These are phyloP conservation scores for Sebastes hubbsi DNA, from an alignment of 2,797 vertebrate genomes.

Conservation along the genomic window DNA sequence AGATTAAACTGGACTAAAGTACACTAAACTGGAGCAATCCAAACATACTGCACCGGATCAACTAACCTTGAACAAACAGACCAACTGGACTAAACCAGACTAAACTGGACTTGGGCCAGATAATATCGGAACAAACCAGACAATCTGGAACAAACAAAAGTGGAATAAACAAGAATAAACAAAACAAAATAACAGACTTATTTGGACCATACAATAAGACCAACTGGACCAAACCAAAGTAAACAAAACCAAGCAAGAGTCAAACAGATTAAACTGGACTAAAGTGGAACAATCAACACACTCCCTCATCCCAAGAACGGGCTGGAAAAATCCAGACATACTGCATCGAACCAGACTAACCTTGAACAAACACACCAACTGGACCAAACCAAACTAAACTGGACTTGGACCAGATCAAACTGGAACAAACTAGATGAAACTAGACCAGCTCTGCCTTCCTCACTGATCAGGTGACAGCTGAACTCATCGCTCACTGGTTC, in stretches of 20 bases:
- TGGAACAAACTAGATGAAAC: background rate
- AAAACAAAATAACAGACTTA: constrained; percentile 24
- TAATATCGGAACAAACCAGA: background rate
- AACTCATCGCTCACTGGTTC: background rate
- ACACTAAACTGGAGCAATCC: no score
- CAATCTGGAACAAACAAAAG: background rate
- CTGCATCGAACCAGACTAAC: background rate
- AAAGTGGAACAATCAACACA: background rate
- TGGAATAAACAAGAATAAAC: background rate
- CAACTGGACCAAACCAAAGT: background rate
- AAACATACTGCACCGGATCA: no score
- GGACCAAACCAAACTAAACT: background rate
- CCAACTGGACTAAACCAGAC: background rate
- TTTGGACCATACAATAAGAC: background rate
- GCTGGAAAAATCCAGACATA: no score
- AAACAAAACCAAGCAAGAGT: background rate
- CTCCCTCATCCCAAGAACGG: no score
- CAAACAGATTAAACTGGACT: background rate
- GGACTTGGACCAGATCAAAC: background rate
- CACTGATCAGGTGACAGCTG: background rate
- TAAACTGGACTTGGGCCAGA: background rate
- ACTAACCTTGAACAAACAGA: background rate
- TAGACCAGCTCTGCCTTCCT: background rate
- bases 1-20: no score
- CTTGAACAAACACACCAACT: background rate